These are phyloP conservation scores for Osmerus eperlanus DNA, from an alignment of 2,113 vertebrate species.

Conservation along the genomic window DNA sequence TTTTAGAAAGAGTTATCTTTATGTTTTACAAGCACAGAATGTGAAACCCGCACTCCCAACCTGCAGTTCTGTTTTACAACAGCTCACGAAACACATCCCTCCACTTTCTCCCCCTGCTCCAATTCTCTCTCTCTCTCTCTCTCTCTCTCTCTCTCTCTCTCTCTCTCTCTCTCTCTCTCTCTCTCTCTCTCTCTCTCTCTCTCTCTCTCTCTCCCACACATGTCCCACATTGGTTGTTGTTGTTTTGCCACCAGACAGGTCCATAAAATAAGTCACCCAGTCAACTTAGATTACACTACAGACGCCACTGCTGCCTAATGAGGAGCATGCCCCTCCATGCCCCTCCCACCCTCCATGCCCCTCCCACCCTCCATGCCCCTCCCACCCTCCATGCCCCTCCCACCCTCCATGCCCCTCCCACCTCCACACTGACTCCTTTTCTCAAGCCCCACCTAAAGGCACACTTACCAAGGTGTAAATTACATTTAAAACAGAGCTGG, in stretches of 20 bases:
- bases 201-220: neutral
- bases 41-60: slow-evolving; percentile 38
- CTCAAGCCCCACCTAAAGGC: slow-evolving; percentile 36
- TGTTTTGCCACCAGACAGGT: neutral
- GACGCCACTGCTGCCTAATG: no score
- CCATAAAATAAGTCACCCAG: no score
- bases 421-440: slow-evolving; percentile 23
- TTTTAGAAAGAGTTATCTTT: slow-evolving; percentile 59
- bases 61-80: slow-evolving; percentile 24
- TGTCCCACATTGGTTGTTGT: neutral
- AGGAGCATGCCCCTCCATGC: neutral
- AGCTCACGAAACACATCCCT: neutral
- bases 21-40: slow-evolving; percentile 52
- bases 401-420: slow-evolving; percentile 28
- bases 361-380: slow-evolving; percentile 45
- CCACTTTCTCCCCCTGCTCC: neutral
- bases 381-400: slow-evolving; percentile 48
- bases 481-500: slow-evolving; percentile 38
- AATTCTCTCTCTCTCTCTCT: neutral
- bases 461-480: slow-evolving; percentile 51
- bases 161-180: neutral
- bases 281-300: no score
- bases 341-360: neutral
- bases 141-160: neutral
- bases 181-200: neutral